Base-by-base conservation (phyloP, 2,113 vertebrate species). In the Nothobranchius kuhntae region DNA sequence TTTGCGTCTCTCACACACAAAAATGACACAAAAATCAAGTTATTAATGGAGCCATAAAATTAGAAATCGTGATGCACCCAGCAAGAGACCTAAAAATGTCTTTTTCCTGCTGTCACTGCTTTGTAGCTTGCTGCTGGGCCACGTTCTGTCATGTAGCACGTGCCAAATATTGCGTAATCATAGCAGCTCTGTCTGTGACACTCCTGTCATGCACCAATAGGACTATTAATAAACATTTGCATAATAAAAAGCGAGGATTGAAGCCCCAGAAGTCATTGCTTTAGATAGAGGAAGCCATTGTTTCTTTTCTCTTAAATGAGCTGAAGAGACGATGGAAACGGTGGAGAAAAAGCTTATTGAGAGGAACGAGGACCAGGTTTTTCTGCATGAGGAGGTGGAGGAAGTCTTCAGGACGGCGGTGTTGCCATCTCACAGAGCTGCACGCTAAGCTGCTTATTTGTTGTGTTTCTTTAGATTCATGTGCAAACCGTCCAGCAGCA, bases 401-500 rank as follows among this genome's bases (percentile, higher is more conserved):
- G 26, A 75, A 42, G 35, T 65, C 59, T 40, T 62, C 10, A 0
- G 68, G 51, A 73, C 56, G 69, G 71, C 35, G 47, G 53, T 75
- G 42, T 66, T 21, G 21, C 21, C 21, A 21, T 21, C 21, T 21
- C 13, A 36, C 11, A 10, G 52, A 52, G 48, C 53, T 2, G 42
- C 47, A 6, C 36, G 50, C 24, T 65, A 61, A 61, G 47, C 35
- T 2, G 9, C 48, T 62, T 68, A 45, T 73, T 61, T 66, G 42
- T 30, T 30, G 30, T 30, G 71, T 78, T 82, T 80, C 68, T 68
- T 44, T 36, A 80, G 81, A 40, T 9, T 40, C 68, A 4, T 30
- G 30, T 30, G 30, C 68, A 78, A 78, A 48, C 65, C 55, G 44
- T 21, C 21, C 21, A 21, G 75, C 57, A 62, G 68, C 66, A 35